Evolutionary conservation across 2,888 invertebrate genomes (phyloP), one percentile per base, ranked within the genome.

Genomic region (Dermolepida albohirtum): DNA sequence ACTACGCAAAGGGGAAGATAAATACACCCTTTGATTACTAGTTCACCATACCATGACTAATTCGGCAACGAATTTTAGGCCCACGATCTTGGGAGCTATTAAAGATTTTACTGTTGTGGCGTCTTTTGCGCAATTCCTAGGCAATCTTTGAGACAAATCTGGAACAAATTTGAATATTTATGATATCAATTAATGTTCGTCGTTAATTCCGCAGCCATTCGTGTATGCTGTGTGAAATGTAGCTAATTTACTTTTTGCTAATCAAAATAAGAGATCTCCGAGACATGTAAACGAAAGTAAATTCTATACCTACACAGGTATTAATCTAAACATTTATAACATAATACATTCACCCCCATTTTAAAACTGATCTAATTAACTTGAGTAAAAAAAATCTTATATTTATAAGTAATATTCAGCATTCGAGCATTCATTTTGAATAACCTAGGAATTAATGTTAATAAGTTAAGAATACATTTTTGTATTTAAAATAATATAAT

Each of bases 1-100:
- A 34, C 34, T 8, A 16, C 34, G 59, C 34, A 47, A 34, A 62
- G 47, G 59, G 47, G 47, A 54, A 62, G 47, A 44, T 59, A 62
- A 62, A 62, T 62, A 62, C 59, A n/a, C 47, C 59, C 59, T 62
- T 62, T 62, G 59, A 62, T 62, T 62, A 62, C 59, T 47, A 62
- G 47, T 34, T 62, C 47, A 62, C 59, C 59, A 47, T 47, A 49
- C 47, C 59, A 62, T 47, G 47, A 49, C 59, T 62, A 62, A 62
- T 62, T 34, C 27, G 59, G 59, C 47, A 62, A 49, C 47, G 47
- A 62, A 29, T 12, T 47, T 34, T 5, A 11, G 17, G 14, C 34
- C 39, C 16, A 34, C 34, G 16, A 62, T 34, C 34, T 62, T 16
- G 47, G 47, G 10, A 34, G 47, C 59, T 62, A 62, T 62, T 62